phyloP scores from a whole-genome alignment of 1,140 invertebrate species.

The Oncopodura yosiiana region DNA sequence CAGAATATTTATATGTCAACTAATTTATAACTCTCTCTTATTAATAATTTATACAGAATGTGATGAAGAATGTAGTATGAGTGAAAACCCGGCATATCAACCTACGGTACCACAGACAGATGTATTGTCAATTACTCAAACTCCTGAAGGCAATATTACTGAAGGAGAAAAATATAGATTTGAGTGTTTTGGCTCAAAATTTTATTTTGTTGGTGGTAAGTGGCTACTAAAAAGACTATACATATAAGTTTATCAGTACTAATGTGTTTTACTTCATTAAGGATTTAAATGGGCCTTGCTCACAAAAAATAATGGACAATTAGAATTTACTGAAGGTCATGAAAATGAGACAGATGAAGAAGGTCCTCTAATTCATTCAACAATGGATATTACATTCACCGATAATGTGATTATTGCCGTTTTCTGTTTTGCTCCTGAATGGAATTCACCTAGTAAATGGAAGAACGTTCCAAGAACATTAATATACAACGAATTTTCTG shows the following conservation, averaged over 20 bases:
- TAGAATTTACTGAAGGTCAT: constrained; percentile 10
- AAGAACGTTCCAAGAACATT: constrained; percentile 6
- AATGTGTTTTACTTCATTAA: no score
- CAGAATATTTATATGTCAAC: neutral
- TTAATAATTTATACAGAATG: constrained; percentile 7
- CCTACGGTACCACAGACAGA: constrained; percentile 7
- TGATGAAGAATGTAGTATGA: constrained; percentile 14
- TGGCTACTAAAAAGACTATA: no score
- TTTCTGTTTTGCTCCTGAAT: constrained; percentile 18
- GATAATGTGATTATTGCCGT: constrained; percentile 8
- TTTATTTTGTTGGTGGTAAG: constrained; percentile 18
- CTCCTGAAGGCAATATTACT: constrained; percentile 1
- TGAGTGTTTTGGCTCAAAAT: constrained; percentile 17
- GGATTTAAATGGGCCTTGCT: constrained; percentile 22
- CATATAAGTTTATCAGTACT: no score
- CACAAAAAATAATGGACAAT: constrained; percentile 1
- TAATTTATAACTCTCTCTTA: neutral
- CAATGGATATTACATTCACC: constrained; percentile 8
- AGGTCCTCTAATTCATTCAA: constrained; percentile 16
- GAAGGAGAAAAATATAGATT: constrained; percentile 6
- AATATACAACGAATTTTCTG: no score
- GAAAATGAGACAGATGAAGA: constrained; percentile 13
- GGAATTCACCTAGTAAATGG: constrained; percentile 15
- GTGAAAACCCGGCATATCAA: constrained; percentile 12
- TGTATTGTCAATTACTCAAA: constrained; percentile 13